Conservation (phyloP, 2,888 invertebrate species). For the Stratiomys singularior region DNA sequence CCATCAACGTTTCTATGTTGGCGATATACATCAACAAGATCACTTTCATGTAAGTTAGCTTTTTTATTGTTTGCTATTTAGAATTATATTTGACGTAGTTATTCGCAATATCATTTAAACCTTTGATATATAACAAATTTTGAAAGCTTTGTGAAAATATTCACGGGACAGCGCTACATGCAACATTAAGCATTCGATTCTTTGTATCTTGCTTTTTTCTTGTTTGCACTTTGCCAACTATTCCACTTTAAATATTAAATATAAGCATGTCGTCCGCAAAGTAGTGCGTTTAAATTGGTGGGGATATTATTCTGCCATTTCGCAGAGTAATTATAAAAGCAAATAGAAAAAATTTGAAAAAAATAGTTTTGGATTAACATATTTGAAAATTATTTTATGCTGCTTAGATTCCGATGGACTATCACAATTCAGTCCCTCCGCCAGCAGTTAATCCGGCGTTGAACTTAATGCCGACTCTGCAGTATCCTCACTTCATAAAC, state of each 20-base stretch:
- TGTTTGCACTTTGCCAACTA: too few relatives aligned
- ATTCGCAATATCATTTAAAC: background rate
- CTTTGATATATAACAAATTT: background rate
- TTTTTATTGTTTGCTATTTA: background rate
- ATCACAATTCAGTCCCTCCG: conserved; percentile 61
- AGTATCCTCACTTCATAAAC: conserved; percentile 62
- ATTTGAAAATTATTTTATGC: background rate
- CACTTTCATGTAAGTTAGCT: conserved; percentile 59
- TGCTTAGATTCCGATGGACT: conserved; percentile 62
- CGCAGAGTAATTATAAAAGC: too few relatives aligned
- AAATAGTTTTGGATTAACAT: too few relatives aligned
- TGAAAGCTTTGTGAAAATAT: background rate
- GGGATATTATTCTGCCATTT: too few relatives aligned
- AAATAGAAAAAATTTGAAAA: too few relatives aligned
- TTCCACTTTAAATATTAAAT: too few relatives aligned
- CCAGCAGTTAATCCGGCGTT: conserved; percentile 60
- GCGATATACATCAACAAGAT: conserved; percentile 62
- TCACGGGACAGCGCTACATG: too few relatives aligned
- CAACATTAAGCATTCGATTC: too few relatives aligned
- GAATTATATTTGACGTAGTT: background rate
- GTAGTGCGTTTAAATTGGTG: too few relatives aligned
- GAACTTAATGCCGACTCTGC: conserved; percentile 62
- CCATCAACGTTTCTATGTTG: conserved; percentile 52
- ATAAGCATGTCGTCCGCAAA: too few relatives aligned
- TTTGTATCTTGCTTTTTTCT: too few relatives aligned